Conservation (phyloP, 2,888 invertebrate genomes). For the Camponotus fellah region DNA sequence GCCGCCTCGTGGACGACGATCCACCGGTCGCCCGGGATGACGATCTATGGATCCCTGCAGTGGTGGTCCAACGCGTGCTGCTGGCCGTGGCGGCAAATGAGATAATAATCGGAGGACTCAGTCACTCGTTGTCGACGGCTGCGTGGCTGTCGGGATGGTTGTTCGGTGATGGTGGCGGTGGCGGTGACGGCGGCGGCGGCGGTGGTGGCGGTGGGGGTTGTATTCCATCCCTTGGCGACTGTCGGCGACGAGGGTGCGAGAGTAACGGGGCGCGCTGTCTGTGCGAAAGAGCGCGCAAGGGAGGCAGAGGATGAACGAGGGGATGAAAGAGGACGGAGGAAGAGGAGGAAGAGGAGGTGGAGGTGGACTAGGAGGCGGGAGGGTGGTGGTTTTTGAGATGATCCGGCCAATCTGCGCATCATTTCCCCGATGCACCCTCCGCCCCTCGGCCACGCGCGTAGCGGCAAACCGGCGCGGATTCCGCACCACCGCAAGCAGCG, state of each 20-base stretch:
- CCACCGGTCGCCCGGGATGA: conserved; percentile 52
- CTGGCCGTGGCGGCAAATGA: conserved; percentile 83
- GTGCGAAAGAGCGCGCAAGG: conserved; percentile 49
- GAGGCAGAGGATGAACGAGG: conserved; percentile 47
- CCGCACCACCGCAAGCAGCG: conserved; percentile 80
- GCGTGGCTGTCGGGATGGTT: conserved; percentile 68
- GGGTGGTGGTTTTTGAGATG: conserved; percentile 85
- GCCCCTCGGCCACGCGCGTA: conserved; percentile 63
- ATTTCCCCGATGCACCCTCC: conserved; percentile 82
- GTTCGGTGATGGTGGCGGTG: conserved; percentile 73
- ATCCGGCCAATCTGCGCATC: conserved; percentile 87
- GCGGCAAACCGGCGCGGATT: conserved; percentile 78
- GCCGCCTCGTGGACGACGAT: conserved; percentile 46
- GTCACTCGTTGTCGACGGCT: conserved; percentile 79
- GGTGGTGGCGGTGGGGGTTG: conserved; percentile 76
- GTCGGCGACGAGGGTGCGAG: conserved; percentile 68
- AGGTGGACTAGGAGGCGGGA: conserved; percentile 65
- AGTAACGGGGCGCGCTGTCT: conserved; percentile 55
- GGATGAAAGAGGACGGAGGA: conserved; percentile 27
- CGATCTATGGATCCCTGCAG: conserved; percentile 69
- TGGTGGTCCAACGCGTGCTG: conserved; percentile 68
- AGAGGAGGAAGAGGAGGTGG: conserved; percentile 53
- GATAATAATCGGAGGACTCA: conserved; percentile 84
- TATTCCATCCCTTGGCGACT: conserved; percentile 77
- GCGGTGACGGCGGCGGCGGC: conserved; percentile 69